Conservation (phyloP, 2,888 invertebrate species). For the Linnaemya tessellans region DNA sequence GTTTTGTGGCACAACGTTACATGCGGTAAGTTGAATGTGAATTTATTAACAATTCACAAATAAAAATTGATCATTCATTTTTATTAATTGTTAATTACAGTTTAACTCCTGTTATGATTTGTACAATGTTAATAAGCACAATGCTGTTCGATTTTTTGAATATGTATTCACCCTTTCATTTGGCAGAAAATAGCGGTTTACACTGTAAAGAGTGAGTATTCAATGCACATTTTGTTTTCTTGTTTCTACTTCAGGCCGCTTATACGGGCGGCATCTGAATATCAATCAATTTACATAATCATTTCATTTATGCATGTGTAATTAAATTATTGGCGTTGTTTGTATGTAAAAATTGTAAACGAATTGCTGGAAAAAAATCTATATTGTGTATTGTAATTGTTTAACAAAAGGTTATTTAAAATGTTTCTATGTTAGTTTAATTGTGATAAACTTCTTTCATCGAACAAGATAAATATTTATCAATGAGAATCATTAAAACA, state of each 20-base stretch:
- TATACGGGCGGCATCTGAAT: conserved; percentile 61
- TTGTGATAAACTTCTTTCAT: neutral
- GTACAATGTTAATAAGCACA: conserved; percentile 77
- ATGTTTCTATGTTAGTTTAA: neutral
- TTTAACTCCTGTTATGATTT: conserved; percentile 78
- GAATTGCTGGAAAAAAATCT: neutral
- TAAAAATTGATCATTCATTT: neutral
- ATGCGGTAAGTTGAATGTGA: conserved; percentile 75
- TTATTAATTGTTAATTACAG: conserved; percentile 72
- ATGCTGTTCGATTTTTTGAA: conserved; percentile 76
- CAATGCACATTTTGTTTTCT: neutral
- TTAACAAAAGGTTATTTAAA: conserved; percentile 3
- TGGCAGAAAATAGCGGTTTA: conserved; percentile 76
- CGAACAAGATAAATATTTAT: neutral
- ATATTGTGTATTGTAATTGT: neutral
- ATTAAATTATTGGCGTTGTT: neutral
- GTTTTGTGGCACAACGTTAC: conserved; percentile 77
- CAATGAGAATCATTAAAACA: neutral
- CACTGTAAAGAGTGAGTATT: conserved; percentile 78
- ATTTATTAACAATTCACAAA: neutral
- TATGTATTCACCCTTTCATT: conserved; percentile 77
- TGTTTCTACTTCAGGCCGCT: conserved; percentile 15
- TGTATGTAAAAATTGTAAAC: neutral
- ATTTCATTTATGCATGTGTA: neutral
- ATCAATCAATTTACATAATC: neutral